phyloP scores from a whole-genome alignment of 2,113 vertebrate genomes.

The Sphaerodactylus townsendi region DNA sequence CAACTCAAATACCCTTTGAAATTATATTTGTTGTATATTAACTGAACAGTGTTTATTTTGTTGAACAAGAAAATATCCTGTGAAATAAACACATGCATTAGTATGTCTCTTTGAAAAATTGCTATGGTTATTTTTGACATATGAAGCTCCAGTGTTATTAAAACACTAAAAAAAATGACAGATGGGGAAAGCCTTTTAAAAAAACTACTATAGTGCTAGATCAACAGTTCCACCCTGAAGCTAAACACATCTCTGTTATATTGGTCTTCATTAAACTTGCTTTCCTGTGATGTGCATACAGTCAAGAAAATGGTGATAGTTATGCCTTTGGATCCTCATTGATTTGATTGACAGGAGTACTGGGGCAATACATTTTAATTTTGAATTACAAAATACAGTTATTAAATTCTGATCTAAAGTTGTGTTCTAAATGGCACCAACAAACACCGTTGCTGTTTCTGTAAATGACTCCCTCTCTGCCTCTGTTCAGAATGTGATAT shows the following conservation, averaged over 20 bases:
- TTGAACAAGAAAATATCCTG: neutral
- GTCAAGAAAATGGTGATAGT: neutral
- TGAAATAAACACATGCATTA: neutral
- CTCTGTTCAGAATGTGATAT: no score
- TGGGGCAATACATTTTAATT: neutral
- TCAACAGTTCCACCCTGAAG: neutral
- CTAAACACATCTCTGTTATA: neutral
- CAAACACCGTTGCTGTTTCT: no score
- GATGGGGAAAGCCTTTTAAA: neutral
- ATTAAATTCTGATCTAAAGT: neutral
- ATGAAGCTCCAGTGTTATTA: neutral
- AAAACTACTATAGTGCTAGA: neutral
- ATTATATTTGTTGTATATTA: neutral
- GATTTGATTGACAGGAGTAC: neutral
- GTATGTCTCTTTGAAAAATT: neutral
- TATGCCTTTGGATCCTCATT: neutral
- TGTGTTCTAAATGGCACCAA: neutral
- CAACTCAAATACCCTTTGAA: no score
- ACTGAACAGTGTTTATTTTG: neutral
- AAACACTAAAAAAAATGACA: neutral
- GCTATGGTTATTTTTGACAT: neutral
- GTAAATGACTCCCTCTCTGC: no score
- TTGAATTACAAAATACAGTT: neutral
- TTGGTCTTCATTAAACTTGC: neutral
- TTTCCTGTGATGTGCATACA: neutral